Conservation (phyloP, 92 coral and sea anemone species). For the Micromussa lordhowensis region DNA sequence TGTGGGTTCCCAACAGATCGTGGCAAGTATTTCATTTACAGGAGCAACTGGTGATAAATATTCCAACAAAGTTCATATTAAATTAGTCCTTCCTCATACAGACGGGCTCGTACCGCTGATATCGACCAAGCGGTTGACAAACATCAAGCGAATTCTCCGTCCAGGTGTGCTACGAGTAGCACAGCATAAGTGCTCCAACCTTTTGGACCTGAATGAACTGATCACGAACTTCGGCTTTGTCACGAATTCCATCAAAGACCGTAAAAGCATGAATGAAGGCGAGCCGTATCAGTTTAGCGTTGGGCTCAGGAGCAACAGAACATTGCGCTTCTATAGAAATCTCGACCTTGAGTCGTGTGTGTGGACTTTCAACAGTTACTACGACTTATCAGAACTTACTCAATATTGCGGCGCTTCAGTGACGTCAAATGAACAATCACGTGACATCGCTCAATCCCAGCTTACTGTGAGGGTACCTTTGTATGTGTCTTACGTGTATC, state of each 20-base stretch:
- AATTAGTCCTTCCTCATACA: conserved; percentile 86
- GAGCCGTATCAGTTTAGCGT: conserved; percentile 91
- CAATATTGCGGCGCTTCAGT: conserved; percentile 87
- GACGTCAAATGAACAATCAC: conserved; percentile 75
- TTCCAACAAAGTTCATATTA: conserved; percentile 91
- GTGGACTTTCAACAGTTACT: conserved; percentile 93
- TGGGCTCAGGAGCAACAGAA: conserved; percentile 84
- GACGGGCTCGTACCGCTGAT: conserved; percentile 93
- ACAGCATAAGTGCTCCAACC: conserved; percentile 91
- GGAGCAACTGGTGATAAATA: conserved; percentile 79
- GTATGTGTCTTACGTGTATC: conserved; percentile 88
- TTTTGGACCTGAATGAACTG: conserved; percentile 75
- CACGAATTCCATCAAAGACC: conserved; percentile 60
- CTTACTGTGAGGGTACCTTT: conserved; percentile 93
- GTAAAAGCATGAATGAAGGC: conserved; percentile 65
- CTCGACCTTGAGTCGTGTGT: conserved; percentile 95
- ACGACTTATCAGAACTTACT: conserved; percentile 87
- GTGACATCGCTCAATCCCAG: conserved; percentile 88
- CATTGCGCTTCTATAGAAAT: conserved; percentile 83
- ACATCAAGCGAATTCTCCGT: conserved; percentile 75
- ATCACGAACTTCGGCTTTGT: conserved; percentile 84
- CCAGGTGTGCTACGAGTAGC: conserved; percentile 86
- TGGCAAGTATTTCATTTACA: conserved; percentile 87
- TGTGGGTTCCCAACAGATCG: conserved; percentile 88
- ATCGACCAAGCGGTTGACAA: conserved; percentile 79